These are phyloP conservation scores for Drosophila planitibia DNA, from an alignment of 2,888 invertebrate genomes.

Conservation along the genomic window DNA sequence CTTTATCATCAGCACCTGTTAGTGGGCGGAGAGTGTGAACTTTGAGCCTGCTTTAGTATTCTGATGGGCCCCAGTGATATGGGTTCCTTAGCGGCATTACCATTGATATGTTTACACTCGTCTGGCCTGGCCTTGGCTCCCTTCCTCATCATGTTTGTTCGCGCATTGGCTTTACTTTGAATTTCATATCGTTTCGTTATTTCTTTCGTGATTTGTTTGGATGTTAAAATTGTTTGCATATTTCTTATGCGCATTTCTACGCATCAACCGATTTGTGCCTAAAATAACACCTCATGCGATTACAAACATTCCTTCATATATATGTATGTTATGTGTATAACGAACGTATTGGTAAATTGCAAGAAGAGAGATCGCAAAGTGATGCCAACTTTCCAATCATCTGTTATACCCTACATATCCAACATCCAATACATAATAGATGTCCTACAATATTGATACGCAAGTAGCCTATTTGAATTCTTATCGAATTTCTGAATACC, in stretches of 20 bases:
- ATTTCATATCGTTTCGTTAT: constrained; percentile 1
- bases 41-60: constrained; percentile 20
- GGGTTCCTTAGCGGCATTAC: constrained; percentile 48
- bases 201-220: constrained; percentile 19
- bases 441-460: neutral
- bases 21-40: neutral
- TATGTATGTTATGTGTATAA: neutral
- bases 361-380: constrained; percentile 17
- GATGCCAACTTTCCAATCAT: constrained; percentile 56
- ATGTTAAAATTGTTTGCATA: constrained; percentile 65
- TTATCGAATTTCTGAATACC: neutral
- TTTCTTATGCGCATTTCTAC: constrained; percentile 64
- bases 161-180: neutral
- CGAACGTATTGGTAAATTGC: constrained; percentile 29
- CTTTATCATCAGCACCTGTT: constrained; percentile 72
- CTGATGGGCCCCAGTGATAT: constrained; percentile 38
- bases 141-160: neutral
- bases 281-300: constrained; percentile 45
- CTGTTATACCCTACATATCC: constrained; percentile 14
- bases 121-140: constrained; percentile 13
- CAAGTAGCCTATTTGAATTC: neutral
- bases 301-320: neutral
- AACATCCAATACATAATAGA: neutral
- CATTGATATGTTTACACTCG: constrained; percentile 71
- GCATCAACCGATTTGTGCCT: constrained; percentile 52